Evolutionary conservation across 1,140 invertebrate genomes (phyloP), one percentile per base, ranked within the genome.

Genomic region (Drosophila triauraria): DNA sequence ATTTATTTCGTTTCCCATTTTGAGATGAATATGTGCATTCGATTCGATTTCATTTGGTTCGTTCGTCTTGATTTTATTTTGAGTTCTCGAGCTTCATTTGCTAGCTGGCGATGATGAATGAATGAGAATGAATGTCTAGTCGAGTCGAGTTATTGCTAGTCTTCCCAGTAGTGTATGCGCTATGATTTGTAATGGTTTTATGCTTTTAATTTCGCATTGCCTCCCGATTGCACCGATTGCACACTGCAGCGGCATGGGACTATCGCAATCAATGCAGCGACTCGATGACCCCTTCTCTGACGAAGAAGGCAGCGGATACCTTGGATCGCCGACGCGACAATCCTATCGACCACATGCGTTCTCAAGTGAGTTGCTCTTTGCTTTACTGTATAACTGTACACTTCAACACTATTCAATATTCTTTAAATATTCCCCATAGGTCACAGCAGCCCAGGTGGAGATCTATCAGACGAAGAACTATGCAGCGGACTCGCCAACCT

Each of bases 391-490:
- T 20, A 20, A 20, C 20, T 48, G 13, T 0, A 12, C 27, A 13
- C 30, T 35, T 20, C 3, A 20, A 17, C 2, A 30, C 27, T 7
- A 2, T 38, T 38, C 38, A 12, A 23, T 13, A 7, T 9, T 54
- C 6, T 9, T 23, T 2, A 35, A 35, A 23, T 23, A 35, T 1
- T n/a, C 38, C 2, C 7, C 13, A 23, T n/a, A 93, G 91, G 91
- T 92, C 91, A 93, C 92, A 92, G 92, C 91, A 93, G 92, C 92
- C 92, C 92, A 93, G 92, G 92, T 94, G 94, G 94, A 95, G 94
- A 94, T 94, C 92, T 95, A 94, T 94, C 94, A 94, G 94, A 95
- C 94, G 94, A 94, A 94, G 94, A 94, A 94, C 54, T 95, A 94
- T 94, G 93, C 93, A 78, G 92, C 91, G 93, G 94, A 94, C 91